phyloP scores from a whole-genome alignment of 2,888 invertebrate species.

The Drosophila limbata region DNA sequence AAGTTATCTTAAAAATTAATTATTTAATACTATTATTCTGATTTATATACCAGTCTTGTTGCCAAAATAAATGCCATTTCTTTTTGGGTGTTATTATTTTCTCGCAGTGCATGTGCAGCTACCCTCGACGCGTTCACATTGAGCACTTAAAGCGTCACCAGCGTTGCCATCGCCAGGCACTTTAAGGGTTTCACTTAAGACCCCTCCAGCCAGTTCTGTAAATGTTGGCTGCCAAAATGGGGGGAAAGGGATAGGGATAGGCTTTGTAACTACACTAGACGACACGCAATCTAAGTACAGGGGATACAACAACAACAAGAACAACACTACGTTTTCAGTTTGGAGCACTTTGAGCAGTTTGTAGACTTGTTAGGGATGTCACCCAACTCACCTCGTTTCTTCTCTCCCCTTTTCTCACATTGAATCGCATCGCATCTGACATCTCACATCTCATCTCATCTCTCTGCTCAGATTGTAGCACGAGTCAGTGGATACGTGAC shows the following conservation, averaged over 20 bases:
- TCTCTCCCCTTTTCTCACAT: constrained; percentile 10
- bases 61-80: background rate
- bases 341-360: constrained; percentile 70
- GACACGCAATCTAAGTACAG: constrained; percentile 18
- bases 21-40: too few relatives aligned
- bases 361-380: constrained; percentile 67
- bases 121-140: constrained; percentile 39
- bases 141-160: constrained; percentile 68
- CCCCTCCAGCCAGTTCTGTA: constrained; percentile 9
- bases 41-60: too few relatives aligned
- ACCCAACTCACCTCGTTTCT: background rate
- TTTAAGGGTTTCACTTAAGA: constrained; percentile 79
- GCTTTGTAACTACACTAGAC: constrained; percentile 19
- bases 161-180: constrained; percentile 53
- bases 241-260: constrained; percentile 4
- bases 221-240: constrained; percentile 5
- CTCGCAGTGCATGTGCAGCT: constrained; percentile 27
- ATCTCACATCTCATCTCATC: constrained; percentile 16
- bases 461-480: constrained; percentile 43
- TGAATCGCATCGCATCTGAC: constrained; percentile 14
- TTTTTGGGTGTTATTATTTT: constrained; percentile 9
- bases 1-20: too few relatives aligned
- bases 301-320: background rate
- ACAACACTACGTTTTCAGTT: constrained; percentile 27
- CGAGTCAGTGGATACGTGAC: constrained; percentile 75